A percentile compares a stretch with the other conserved stretches of the same genome.
Conservation (phyloP, 2,113 vertebrate species). For the Nannospalax galili region DNA sequence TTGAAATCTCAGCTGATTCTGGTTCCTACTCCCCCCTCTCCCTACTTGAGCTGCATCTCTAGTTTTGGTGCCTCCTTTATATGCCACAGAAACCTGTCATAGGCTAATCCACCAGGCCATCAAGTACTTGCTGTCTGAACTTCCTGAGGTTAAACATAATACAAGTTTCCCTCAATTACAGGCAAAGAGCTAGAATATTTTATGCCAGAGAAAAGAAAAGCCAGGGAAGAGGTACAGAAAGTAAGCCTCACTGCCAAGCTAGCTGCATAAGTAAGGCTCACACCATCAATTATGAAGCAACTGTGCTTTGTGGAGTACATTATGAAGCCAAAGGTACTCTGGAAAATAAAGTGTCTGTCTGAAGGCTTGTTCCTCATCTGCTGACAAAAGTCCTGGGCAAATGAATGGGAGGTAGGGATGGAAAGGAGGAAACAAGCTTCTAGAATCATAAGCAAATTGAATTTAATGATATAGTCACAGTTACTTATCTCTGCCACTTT, state of each 20-base stretch:
- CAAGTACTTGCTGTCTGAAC: not conserved
- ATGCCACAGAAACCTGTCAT: not conserved
- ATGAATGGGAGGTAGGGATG: not conserved
- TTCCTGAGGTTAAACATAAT: not conserved
- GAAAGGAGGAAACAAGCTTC: not conserved
- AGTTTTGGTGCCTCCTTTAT: not conserved
- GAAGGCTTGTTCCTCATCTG: not conserved
- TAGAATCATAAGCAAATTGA: not conserved
- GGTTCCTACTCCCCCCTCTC: not conserved
- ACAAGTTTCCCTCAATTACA: not conserved
- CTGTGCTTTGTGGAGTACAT: not conserved
- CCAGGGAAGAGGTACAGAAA: not conserved
- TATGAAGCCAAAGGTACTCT: not conserved
- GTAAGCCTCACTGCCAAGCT: not conserved
- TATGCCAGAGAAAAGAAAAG: not conserved
- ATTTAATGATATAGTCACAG: not conserved
- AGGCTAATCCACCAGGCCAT: not conserved
- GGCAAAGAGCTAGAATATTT: not conserved
- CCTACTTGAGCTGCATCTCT: not conserved
- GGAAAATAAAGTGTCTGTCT: conserved; percentile 8
- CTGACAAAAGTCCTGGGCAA: not conserved
- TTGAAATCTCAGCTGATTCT: not conserved
- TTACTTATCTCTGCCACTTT: not conserved
- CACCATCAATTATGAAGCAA: conserved; percentile 17
- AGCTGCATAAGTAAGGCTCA: not conserved